These are phyloP conservation scores for Eulemur mongoz DNA, from an alignment of 2,797 vertebrate genomes.

Conservation along the genomic window DNA sequence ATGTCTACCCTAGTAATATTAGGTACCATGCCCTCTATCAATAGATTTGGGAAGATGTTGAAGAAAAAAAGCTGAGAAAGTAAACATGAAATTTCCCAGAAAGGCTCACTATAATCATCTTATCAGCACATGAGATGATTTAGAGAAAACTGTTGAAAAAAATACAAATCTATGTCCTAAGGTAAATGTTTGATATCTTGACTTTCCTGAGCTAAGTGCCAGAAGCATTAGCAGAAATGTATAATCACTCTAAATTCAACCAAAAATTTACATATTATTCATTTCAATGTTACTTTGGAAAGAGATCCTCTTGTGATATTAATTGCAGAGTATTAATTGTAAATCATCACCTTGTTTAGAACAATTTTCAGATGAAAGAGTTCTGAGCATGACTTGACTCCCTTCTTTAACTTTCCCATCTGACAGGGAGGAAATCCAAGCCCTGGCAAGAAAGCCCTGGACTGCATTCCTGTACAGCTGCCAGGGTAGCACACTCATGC, in stretches of 20 bases:
- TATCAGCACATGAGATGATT: background rate
- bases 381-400: background rate
- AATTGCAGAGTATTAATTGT: conserved; percentile 22
- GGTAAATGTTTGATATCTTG: background rate
- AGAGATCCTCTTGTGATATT: background rate
- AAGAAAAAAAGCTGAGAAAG: conserved; percentile 7
- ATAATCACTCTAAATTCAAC: conserved; percentile 13
- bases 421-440: background rate
- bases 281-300: background rate
- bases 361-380: background rate
- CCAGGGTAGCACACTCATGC: background rate
- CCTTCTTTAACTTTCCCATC: background rate
- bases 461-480: background rate
- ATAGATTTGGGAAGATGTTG: background rate
- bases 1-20: background rate
- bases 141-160: background rate
- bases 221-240: background rate
- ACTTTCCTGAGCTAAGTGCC: background rate
- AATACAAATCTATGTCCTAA: background rate
- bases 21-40: background rate
- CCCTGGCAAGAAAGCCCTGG: background rate
- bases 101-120: background rate
- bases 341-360: background rate
- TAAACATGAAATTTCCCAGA: background rate
- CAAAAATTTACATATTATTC: background rate